These are phyloP conservation scores for Hylaeus anthracinus DNA, from an alignment of 1,140 invertebrate genomes.

Conservation along the genomic window DNA sequence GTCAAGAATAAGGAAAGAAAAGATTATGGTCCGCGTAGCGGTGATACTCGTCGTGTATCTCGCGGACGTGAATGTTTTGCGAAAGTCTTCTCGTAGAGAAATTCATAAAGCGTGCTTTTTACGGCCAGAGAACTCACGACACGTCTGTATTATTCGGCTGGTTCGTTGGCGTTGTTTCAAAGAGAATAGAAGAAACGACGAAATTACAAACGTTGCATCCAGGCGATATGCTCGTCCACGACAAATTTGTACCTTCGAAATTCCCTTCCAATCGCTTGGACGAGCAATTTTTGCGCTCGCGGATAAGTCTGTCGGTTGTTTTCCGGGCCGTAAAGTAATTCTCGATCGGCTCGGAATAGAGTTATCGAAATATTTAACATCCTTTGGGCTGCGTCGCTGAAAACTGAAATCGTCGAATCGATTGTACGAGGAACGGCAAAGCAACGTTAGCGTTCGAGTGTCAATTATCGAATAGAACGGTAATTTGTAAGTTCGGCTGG, in stretches of 20 bases:
- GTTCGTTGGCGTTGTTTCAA: not conserved
- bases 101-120: slow-evolving; percentile 6
- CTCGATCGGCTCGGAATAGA: too few species aligned
- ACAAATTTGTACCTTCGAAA: too few species aligned
- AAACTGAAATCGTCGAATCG: too few species aligned
- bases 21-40: not conserved
- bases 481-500: slow-evolving; percentile 22
- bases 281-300: too few species aligned
- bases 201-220: not conserved
- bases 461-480: not conserved
- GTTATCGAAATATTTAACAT: too few species aligned
- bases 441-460: not conserved
- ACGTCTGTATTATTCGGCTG: not conserved
- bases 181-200: too few species aligned
- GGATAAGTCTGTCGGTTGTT: too few species aligned
- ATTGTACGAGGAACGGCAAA: not conserved
- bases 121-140: not conserved
- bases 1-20: not conserved
- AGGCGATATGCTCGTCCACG: not conserved
- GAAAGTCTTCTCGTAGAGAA: slow-evolving; percentile 2
- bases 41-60: not conserved
- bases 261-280: too few species aligned
- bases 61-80: slow-evolving; percentile 21
- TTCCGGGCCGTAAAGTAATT: too few species aligned
- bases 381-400: too few species aligned